Conservation (phyloP, 2,797 vertebrate species). For the Fratercula arctica region DNA sequence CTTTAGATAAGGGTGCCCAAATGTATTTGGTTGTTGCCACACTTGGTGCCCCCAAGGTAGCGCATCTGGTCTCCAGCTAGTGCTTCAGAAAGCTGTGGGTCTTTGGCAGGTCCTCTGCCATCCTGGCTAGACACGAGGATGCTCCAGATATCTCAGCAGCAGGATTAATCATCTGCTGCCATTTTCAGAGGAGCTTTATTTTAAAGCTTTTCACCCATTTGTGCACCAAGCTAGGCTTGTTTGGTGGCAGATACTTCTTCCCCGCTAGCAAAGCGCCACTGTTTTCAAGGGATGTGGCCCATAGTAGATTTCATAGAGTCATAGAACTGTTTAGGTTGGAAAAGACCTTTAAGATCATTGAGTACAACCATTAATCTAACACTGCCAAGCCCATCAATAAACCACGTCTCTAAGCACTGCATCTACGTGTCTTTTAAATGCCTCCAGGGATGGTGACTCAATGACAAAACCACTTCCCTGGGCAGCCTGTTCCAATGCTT, state of each 20-base stretch:
- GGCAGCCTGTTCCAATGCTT: neutral
- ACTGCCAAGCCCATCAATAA: neutral
- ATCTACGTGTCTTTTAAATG: neutral
- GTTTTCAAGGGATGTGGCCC: neutral
- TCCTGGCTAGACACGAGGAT: neutral
- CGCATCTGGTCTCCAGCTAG: neutral
- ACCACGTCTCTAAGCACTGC: neutral
- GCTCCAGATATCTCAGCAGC: neutral
- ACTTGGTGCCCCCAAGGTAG: neutral
- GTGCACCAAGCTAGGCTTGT: neutral
- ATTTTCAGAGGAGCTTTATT: neutral
- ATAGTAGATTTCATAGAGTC: neutral
- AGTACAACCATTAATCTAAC: neutral
- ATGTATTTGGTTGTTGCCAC: neutral
- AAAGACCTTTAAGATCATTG: neutral
- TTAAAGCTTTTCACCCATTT: neutral
- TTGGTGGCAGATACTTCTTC: neutral
- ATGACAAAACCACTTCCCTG: neutral
- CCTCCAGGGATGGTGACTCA: neutral
- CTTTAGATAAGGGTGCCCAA: neutral
- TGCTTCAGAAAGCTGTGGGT: neutral
- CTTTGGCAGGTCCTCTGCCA: neutral
- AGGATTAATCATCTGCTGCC: neutral
- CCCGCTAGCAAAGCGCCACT: neutral
- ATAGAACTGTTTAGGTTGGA: neutral